These are phyloP conservation scores for Aproaerema taeniolella DNA, from an alignment of 2,888 invertebrate genomes.

Conservation along the genomic window DNA sequence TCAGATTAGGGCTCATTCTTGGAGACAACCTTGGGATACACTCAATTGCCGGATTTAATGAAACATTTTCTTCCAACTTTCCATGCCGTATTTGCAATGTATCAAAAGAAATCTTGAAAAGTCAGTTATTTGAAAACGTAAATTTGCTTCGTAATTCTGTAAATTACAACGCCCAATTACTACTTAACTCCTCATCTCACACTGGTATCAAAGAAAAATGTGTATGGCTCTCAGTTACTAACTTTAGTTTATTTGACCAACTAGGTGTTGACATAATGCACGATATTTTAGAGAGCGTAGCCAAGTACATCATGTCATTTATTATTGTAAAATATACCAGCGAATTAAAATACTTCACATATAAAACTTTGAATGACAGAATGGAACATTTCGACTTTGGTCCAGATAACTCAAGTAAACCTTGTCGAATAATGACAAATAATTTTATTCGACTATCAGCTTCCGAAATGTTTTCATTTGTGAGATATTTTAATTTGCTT, in stretches of 20 bases:
- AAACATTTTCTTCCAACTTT: slow-evolving; percentile 20
- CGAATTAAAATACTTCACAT: slow-evolving; percentile 6
- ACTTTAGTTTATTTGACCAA: slow-evolving; percentile 19
- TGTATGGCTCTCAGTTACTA: slow-evolving; percentile 13
- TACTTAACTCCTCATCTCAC: slow-evolving; percentile 1
- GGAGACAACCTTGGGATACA: slow-evolving; percentile 22
- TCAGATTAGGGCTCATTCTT: slow-evolving; percentile 14
- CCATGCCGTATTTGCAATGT: slow-evolving; percentile 19
- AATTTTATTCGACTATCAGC: slow-evolving; percentile 10
- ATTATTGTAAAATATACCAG: slow-evolving; percentile 6
- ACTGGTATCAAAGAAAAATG: slow-evolving; percentile 21
- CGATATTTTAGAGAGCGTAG: slow-evolving; percentile 19
- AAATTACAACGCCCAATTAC: slow-evolving; percentile 4
- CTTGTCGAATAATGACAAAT: background rate
- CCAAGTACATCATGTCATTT: slow-evolving; percentile 13
- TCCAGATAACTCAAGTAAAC: slow-evolving; percentile 4
- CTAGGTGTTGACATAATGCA: slow-evolving; percentile 19
- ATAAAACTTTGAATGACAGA: slow-evolving; percentile 1
- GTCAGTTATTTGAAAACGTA: slow-evolving; percentile 11
- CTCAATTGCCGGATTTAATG: slow-evolving; percentile 18
- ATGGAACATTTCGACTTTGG: slow-evolving; percentile 2
- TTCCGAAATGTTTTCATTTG: slow-evolving; percentile 14
- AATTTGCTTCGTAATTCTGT: slow-evolving; percentile 14
- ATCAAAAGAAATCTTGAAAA: slow-evolving; percentile 11
- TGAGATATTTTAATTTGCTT: slow-evolving; percentile 15